phyloP scores from a whole-genome alignment of 37 sponge, comb jelly and placozoan genomes.

The Halichondria panicea region DNA sequence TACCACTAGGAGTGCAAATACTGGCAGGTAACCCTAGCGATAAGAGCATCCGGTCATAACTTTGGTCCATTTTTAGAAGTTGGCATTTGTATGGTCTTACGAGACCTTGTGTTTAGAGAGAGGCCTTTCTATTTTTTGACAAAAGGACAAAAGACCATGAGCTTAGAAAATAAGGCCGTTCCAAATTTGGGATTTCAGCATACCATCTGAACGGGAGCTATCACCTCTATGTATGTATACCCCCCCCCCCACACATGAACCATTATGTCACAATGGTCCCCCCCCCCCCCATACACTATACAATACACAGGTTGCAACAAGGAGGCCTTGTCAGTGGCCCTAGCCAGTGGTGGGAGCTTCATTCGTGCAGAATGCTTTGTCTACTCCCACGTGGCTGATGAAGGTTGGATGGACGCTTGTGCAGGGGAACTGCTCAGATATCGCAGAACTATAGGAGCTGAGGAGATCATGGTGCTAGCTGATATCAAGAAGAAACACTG shows the following conservation, averaged over 20 bases:
- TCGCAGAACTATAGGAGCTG: conserved; percentile 69
- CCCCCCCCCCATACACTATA: no score
- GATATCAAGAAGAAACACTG: conserved; percentile 95
- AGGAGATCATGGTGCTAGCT: conserved; percentile 61
- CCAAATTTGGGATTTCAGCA: no score
- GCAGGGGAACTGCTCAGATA: conserved; percentile 90
- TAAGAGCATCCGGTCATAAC: background rate
- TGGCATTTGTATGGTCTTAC: no score
- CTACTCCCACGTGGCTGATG: conserved; percentile 90
- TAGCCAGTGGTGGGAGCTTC: conserved; percentile 65
- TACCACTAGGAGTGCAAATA: conserved; percentile 82
- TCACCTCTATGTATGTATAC: no score
- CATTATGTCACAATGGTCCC: no score
- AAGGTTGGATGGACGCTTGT: conserved; percentile 86
- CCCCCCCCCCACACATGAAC: no score
- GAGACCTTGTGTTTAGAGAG: no score
- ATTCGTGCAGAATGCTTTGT: conserved; percentile 89
- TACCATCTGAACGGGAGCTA: no score
- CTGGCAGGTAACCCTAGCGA: conserved; percentile 42
- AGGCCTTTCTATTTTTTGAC: no score
- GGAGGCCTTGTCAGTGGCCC: conserved; percentile 84
- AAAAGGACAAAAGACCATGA: no score
- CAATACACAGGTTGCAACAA: conserved; percentile 60
- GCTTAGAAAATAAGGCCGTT: no score
- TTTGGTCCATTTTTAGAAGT: no score